phyloP scores from a whole-genome alignment of 2,113 vertebrate species.

The Bos indicus region DNA sequence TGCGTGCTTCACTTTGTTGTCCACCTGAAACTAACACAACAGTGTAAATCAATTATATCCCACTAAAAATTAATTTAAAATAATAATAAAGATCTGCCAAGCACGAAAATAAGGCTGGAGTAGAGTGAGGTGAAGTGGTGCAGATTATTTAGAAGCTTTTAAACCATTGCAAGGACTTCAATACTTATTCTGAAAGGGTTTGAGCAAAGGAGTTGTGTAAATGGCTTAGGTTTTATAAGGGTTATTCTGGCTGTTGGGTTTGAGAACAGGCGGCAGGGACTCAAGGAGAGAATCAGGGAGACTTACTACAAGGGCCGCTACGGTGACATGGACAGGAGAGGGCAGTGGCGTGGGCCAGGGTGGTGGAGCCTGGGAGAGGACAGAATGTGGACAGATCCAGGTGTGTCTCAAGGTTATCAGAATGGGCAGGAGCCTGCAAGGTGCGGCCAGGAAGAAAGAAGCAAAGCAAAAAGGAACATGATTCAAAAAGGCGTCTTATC shows the following conservation, averaged over 20 bases:
- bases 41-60: neutral
- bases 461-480: neutral
- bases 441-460: too few relatives aligned
- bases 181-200: neutral
- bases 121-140: neutral
- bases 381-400: neutral
- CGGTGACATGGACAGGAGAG: neutral
- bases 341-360: fast-evolving
- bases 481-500: neutral
- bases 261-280: neutral
- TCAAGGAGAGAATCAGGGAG: neutral
- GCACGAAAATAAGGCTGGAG: neutral
- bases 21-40: neutral
- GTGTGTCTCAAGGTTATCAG: neutral
- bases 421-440: neutral
- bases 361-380: neutral
- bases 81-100: neutral
- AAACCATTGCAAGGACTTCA: neutral
- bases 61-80: neutral
- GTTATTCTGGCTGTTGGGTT: neutral
- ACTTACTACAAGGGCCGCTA: neutral
- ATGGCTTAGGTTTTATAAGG: neutral
- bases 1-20: neutral
- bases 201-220: neutral
- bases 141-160: neutral